Conservation (phyloP, 2,113 vertebrate species). For the Rhinolophus ferrumequinum region DNA sequence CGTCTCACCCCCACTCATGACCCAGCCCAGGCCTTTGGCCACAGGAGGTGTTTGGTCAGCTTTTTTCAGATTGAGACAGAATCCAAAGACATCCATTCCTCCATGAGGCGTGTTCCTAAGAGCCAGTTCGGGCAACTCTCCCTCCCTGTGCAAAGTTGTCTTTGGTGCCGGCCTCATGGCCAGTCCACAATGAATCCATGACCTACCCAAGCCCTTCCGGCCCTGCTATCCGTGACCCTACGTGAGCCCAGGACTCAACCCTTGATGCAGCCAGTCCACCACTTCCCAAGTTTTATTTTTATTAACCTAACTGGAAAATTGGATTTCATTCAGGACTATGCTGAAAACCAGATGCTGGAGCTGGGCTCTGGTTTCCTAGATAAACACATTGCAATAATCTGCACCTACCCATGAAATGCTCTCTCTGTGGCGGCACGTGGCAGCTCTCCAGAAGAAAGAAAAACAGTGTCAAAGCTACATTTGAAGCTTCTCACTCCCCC, state of each 20-base stretch:
- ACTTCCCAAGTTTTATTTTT: conserved; percentile 81
- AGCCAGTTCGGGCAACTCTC: background rate
- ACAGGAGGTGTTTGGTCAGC: background rate
- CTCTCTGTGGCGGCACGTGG: conserved; percentile 68
- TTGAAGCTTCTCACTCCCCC: conserved; percentile 69
- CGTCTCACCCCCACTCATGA: background rate
- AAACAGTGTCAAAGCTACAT: conserved; percentile 78
- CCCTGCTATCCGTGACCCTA: conserved; percentile 53
- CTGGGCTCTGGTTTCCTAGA: conserved; percentile 79
- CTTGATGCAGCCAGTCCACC: conserved; percentile 67
- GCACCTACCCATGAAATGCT: conserved; percentile 80
- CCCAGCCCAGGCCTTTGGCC: background rate
- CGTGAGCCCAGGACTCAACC: conserved; percentile 62
- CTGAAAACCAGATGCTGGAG: conserved; percentile 82
- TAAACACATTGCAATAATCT: conserved; percentile 81
- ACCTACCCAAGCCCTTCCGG: conserved; percentile 68
- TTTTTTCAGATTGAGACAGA: background rate
- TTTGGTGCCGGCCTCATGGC: background rate
- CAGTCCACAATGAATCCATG: background rate
- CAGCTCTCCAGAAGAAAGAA: conserved; percentile 78
- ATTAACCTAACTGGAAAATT: conserved; percentile 82
- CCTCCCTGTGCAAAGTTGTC: background rate
- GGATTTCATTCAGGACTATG: conserved; percentile 75
- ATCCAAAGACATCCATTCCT: conserved; percentile 32
- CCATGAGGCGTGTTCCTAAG: background rate